These are phyloP conservation scores for Apodemia duryi DNA, from an alignment of 2,888 invertebrate species.

Conservation along the genomic window DNA sequence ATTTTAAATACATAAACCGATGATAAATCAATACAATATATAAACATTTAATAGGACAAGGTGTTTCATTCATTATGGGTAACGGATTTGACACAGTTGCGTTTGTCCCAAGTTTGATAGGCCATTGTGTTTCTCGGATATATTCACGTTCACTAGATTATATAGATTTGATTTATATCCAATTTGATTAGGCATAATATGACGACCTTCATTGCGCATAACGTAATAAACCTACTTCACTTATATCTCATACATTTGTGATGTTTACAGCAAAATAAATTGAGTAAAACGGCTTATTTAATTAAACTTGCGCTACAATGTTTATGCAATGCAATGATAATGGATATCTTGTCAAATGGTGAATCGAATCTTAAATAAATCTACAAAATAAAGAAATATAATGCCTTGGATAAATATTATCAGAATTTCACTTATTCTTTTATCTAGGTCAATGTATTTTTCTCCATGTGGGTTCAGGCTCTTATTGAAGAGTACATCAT, in stretches of 20 bases:
- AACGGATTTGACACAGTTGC: constrained; percentile 20
- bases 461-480: no score
- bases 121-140: constrained; percentile 34
- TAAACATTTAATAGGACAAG: constrained; percentile 28
- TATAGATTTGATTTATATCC: constrained; percentile 16
- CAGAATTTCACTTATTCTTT: no score
- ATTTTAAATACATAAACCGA: background rate
- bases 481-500: no score
- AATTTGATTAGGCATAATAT: constrained; percentile 4
- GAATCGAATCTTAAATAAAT: no score
- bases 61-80: constrained; percentile 21
- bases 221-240: constrained; percentile 17
- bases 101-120: constrained; percentile 35
- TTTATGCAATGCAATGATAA: no score
- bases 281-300: no score
- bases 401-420: no score
- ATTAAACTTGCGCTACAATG: no score
- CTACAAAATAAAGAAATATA: no score
- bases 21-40: constrained; percentile 23
- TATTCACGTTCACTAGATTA: constrained; percentile 17
- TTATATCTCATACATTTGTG: background rate
- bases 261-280: no score
- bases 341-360: no score
- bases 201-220: constrained; percentile 10
- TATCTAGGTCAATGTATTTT: no score